A percentile compares a stretch with the other conserved stretches of the same genome.
These are phyloP conservation scores for Rhynchophorus ferrugineus DNA, from an alignment of 1,140 invertebrate species.

Conservation along the genomic window DNA sequence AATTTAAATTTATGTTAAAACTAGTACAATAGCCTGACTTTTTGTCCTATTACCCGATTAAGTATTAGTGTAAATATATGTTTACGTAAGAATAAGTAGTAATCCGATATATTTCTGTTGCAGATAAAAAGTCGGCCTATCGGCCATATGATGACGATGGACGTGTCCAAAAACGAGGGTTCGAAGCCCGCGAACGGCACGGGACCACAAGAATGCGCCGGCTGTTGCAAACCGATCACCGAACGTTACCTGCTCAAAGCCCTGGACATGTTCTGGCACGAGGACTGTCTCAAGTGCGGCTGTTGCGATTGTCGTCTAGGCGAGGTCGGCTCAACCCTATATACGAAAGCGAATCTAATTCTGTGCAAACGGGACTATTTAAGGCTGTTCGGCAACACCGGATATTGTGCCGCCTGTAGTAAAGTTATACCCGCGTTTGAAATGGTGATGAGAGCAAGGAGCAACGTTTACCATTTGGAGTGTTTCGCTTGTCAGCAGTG, in stretches of 20 bases:
- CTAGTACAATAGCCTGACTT: no score
- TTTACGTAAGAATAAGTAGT: no score
- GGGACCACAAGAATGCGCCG: slow-evolving; percentile 65
- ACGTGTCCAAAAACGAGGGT: slow-evolving; percentile 48
- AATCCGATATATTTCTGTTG: no score
- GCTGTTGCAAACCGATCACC: slow-evolving; percentile 79
- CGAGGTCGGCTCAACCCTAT: slow-evolving; percentile 94
- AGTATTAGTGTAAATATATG: no score
- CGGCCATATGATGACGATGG: slow-evolving; percentile 60
- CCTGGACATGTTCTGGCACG: slow-evolving; percentile 92
- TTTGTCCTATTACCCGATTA: no score
- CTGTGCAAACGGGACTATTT: slow-evolving; percentile 97
- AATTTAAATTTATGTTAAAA: slow-evolving; percentile 38
- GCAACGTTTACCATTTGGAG: slow-evolving; percentile 95
- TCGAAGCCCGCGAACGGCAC: slow-evolving; percentile 23
- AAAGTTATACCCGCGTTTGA: slow-evolving; percentile 98
- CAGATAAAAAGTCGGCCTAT: slow-evolving; percentile 38
- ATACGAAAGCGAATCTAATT: slow-evolving; percentile 92
- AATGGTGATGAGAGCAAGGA: slow-evolving; percentile 96
- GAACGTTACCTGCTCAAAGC: slow-evolving; percentile 79
- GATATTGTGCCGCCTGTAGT: slow-evolving; percentile 88
- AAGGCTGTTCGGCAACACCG: slow-evolving; percentile 87
- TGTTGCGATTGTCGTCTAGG: slow-evolving; percentile 95
- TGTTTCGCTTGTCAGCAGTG: slow-evolving; percentile 98
- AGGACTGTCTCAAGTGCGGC: slow-evolving; percentile 95